Conservation (phyloP, 2,888 invertebrate genomes). For the Eilema depressum region DNA sequence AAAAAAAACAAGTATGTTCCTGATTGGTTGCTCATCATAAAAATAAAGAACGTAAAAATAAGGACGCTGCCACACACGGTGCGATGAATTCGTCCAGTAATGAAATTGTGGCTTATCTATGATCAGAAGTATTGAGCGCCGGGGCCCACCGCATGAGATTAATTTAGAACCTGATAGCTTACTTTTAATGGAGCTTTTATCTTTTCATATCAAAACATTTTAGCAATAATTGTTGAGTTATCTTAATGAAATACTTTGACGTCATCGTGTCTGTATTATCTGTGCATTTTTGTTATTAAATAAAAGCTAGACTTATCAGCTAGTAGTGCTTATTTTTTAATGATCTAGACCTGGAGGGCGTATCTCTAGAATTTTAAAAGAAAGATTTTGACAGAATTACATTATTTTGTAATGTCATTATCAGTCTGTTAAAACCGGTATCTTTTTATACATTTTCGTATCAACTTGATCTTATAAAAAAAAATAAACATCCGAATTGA, state of each 20-base stretch:
- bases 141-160: slow-evolving; percentile 21
- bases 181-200: slow-evolving; percentile 15
- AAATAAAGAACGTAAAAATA: neutral
- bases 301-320: neutral
- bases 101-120: slow-evolving; percentile 34
- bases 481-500: too few relatives aligned
- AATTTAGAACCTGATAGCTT: slow-evolving; percentile 25
- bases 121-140: slow-evolving; percentile 32
- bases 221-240: neutral
- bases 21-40: neutral
- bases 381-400: neutral
- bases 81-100: slow-evolving; percentile 26
- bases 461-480: neutral
- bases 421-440: neutral
- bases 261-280: neutral
- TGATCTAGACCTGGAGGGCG: neutral
- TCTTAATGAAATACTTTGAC: neutral
- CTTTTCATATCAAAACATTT: slow-evolving; percentile 5
- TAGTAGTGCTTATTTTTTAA: neutral
- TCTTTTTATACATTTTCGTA: too few relatives aligned
- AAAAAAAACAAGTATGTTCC: too few relatives aligned
- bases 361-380: neutral
- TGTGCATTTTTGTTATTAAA: neutral
- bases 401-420: neutral
- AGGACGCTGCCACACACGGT: slow-evolving; percentile 5